Base-by-base conservation (phyloP, 2,113 vertebrate genomes). In the Nannobrachium achirus region DNA sequence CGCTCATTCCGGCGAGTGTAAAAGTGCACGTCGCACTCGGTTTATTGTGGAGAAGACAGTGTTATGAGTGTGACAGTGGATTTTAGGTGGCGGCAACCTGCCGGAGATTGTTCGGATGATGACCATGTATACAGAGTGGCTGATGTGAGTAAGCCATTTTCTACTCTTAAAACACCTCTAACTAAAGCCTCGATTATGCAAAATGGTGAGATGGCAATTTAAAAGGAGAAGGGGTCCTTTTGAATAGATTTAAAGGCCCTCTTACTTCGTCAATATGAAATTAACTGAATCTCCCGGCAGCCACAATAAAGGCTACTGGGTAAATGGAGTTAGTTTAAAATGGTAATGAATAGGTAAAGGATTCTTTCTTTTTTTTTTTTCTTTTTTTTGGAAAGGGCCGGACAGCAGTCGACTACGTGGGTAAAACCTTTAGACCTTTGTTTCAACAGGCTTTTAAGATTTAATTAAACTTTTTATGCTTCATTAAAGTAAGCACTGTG, bases 381-480 rank as follows among this genome's bases (percentile, higher is more conserved):
- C n/a, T n/a, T n/a, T n/a, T n/a, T n/a, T n/a, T n/a, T n/a, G n/a
- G 49, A 51, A 20, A 4, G 3, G 62, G 62, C 60, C 58, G 80
- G 20, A 79, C 63, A 42, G 9, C n/a, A n/a, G n/a, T 38, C 20
- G 4, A 52, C 59, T 39, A 69, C 55, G 45, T 40, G 55, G 69
- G 63, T 42, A 52, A 71, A 82, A 70, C 55, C 58, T 79, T 67
- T 57, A 63, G 56, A 76, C 65, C 75, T 73, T 75, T 52, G 60
- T 65, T 76, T 81, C 76, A 73, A 77, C 73, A 79, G 65, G 73
- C 68, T 75, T 85, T 79, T 71, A 69, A 82, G 66, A 59, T 82
- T 83, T 80, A 69, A 88, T 87, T 85, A 81, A 86, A 84, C 6
- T 55, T 68, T 58, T 74, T 71, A 84, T 63, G 62, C 77, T 71